Evolutionary conservation across 2,888 invertebrate genomes (phyloP), one percentile per base, ranked within the genome.

Genomic region (Sylvicola cinctus): DNA sequence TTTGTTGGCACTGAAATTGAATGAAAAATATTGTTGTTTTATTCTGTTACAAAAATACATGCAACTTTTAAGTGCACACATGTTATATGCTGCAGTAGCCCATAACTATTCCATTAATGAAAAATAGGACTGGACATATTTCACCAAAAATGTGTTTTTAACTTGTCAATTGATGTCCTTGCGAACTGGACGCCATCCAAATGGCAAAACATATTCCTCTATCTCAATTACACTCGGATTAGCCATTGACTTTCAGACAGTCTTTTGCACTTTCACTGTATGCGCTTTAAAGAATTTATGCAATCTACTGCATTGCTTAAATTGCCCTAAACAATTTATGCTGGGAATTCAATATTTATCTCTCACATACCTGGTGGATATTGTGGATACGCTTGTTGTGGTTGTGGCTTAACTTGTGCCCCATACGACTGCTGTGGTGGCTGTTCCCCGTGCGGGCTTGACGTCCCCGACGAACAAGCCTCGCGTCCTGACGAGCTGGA

Each of bases 1-100:
- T 63, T 65, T 17, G 66, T 63, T 32, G 60, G 58, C 41, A 52
- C 55, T 40, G 43, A 45, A 45, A 45, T 35, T 26, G 29, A 29
- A 26, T 32, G 36, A 37, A 33, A 33, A 32, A 31, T 39, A 39
- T 33, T 20, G 20, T 20, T 4, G 8, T 8, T 20, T 20, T 20
- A 20, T 20, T 20, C 20, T 20, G 5, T 4, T 4, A 8, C 20
- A 20, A 6, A n/a, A n/a, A n/a, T n/a, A n/a, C n/a, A n/a, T n/a
- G n/a, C 20, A 8, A 20, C 5, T 4, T 20, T 20, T 20, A 20
- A 20, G 20, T 20, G 20, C 20, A 20, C 20, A 20, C 4, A 6
- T 20, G 20, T 20, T 8, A 8, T 4, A 20, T 8, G 4, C 20
- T 20, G 20, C 20, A 20, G 20, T 8, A 20, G 4, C 8, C 20